These are phyloP conservation scores for Eira barbara DNA, from an alignment of 2,113 vertebrate genomes.

Conservation along the genomic window DNA sequence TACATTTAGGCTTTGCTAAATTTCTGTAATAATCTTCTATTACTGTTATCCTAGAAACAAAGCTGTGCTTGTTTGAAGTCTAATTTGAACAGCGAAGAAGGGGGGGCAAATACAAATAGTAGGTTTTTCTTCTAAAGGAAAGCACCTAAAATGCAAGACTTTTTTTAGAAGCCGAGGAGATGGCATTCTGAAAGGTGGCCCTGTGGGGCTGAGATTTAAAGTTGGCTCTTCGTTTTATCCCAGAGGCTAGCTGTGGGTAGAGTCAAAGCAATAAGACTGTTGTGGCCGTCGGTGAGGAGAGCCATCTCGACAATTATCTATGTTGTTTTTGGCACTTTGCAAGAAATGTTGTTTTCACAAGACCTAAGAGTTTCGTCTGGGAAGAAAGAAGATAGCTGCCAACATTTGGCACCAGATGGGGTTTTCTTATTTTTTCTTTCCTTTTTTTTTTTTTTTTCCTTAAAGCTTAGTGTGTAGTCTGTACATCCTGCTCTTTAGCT, in stretches of 20 bases:
- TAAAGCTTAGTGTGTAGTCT: neutral
- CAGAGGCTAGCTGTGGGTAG: neutral
- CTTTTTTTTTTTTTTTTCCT: neutral
- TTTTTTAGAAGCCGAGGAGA: neutral
- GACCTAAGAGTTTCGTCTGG: slow-evolving; percentile 63
- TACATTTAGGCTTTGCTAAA: neutral
- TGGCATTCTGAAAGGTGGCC: neutral
- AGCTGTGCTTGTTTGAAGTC: neutral
- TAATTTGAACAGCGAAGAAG: neutral
- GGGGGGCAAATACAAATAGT: neutral
- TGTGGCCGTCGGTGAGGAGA: neutral
- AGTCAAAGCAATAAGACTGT: neutral
- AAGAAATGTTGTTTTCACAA: slow-evolving; percentile 59
- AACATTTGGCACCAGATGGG: neutral
- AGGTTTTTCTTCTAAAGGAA: neutral
- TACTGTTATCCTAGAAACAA: neutral
- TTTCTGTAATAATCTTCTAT: neutral
- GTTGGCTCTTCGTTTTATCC: neutral
- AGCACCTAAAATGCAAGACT: neutral
- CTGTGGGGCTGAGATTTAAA: neutral
- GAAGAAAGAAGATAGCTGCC: slow-evolving; percentile 52
- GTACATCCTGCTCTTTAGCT: slow-evolving; percentile 6
- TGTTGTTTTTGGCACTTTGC: slow-evolving; percentile 63
- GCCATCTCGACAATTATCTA: neutral
- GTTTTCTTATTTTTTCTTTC: neutral